Evolutionary conservation across 2,888 invertebrate species (phyloP), one percentile per base, ranked within the genome.

Genomic region (Gymnocheta viridis): DNA sequence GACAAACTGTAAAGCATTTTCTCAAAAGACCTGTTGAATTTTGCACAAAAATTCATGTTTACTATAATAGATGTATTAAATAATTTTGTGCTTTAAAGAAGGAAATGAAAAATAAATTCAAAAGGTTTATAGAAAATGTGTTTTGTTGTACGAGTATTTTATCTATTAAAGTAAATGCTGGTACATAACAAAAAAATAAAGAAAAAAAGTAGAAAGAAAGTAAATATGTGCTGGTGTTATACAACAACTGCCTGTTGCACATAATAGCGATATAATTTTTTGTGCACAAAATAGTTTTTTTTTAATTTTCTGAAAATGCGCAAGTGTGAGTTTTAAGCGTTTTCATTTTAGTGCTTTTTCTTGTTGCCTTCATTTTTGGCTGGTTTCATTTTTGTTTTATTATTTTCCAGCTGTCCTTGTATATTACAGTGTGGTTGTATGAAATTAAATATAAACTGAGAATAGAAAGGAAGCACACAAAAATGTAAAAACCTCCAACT

Each of bases 161-260:
- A 72, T 77, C 66, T 35, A 58, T 74, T 76, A 74, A 70, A 79
- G 69, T 70, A 72, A 76, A 83, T 79, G 54, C 47, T 14, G 32
- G 17, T 56, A 79, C 24, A 72, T 54, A 79, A 70, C 7, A 9
- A 22, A 32, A 56, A 51, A 51, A 27, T 14, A 38, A 22, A 14
- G 12, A 22, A 14, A 29, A n/a, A n/a, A 56, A 17, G 14, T 14
- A 19, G 41, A 64, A 41, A 2, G 12, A 2, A 14, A 41, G 35
- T 62, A 38, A 49, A 14, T 79, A 60, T 79, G 29, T 58, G n/a
- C 54, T 72, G 19, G 51, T 66, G 51, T 56, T 78, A 78, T 64
- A 78, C 78, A 81, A 85, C 85, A 81, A 85, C 85, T 70, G 74
- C 82, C 82, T 82, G 79, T 85, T 82, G 82, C 85, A 85, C 72